Evolutionary conservation across 2,113 vertebrate species (phyloP).

Genomic region (Urocolius indicus): DNA sequence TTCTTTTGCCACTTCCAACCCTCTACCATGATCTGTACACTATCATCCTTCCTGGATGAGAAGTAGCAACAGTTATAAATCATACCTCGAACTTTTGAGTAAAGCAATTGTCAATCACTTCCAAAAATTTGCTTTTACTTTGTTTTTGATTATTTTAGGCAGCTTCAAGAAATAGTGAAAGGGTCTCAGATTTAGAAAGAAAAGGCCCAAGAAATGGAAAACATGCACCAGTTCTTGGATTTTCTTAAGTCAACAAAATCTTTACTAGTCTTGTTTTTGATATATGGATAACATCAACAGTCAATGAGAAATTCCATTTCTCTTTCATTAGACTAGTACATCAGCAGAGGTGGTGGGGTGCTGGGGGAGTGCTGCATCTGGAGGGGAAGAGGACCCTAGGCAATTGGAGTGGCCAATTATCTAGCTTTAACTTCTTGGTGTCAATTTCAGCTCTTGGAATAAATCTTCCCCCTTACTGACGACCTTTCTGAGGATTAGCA

Average conservation of each 20-base stretch:
- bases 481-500: conserved; percentile 22
- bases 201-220: neutral
- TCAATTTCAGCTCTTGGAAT: conserved; percentile 43
- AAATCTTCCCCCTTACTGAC: conserved; percentile 1
- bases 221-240: neutral
- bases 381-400: neutral
- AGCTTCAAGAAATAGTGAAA: neutral
- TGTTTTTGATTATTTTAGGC: neutral
- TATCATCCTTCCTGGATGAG: neutral
- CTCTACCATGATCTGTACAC: neutral
- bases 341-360: neutral
- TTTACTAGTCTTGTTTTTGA: neutral
- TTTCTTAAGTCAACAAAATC: neutral
- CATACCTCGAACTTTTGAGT: neutral
- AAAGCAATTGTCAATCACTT: neutral
- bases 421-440: conserved; percentile 24
- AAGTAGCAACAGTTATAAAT: neutral
- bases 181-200: neutral
- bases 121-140: neutral
- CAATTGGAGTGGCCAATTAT: neutral
- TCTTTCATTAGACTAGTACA: neutral
- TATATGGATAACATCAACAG: neutral
- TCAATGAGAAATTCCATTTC: neutral
- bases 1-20: neutral
- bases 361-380: neutral